Evolutionary conservation across 2,797 vertebrate species (phyloP).

Genomic region (Lagodon rhomboides): DNA sequence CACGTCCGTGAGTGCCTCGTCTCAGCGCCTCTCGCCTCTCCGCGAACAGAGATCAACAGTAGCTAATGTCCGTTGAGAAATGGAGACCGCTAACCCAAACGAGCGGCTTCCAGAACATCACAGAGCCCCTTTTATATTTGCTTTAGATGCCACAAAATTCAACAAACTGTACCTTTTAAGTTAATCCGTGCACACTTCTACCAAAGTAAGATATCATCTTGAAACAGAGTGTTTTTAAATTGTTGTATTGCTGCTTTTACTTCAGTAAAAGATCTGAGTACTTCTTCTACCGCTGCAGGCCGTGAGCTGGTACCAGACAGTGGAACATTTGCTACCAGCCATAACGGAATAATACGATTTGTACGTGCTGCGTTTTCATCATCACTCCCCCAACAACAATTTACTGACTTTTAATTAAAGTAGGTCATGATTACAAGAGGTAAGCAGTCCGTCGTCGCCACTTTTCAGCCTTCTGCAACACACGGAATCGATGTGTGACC

Average conservation of each 20-base stretch:
- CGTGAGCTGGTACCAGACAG: neutral
- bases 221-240: neutral
- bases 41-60: no score
- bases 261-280: neutral
- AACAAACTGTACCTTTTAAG: no score
- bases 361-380: neutral
- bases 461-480: neutral
- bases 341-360: neutral
- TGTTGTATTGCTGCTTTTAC: neutral
- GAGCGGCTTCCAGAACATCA: no score
- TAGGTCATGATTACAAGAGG: neutral
- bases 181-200: neutral
- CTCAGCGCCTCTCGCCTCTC: no score
- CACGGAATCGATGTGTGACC: neutral
- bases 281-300: neutral
- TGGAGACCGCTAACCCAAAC: no score
- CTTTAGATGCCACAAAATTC: no score
- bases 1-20: no score
- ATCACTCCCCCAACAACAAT: neutral
- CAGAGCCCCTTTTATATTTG: no score
- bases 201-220: neutral
- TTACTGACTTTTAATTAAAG: neutral
- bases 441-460: neutral
- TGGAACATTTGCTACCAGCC: neutral
- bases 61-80: no score